Conservation (phyloP, 53 echinoderm and acorn worm genomes). For the Glandiceps talaboti region DNA sequence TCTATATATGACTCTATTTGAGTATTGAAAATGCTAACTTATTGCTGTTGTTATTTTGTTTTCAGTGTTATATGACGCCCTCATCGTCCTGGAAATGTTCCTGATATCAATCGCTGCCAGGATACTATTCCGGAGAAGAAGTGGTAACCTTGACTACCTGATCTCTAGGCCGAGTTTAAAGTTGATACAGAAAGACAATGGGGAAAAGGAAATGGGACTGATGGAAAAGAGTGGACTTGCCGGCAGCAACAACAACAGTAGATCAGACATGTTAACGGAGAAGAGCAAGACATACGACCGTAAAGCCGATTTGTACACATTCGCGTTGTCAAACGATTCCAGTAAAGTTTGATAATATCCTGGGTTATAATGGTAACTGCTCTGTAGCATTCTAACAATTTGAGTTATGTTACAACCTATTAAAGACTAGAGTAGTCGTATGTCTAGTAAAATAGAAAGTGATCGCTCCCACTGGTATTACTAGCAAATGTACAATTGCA, state of each 20-base stretch:
- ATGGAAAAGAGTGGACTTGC: not conserved
- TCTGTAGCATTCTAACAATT: too few relatives aligned
- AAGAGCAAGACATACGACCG: not conserved
- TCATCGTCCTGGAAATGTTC: conserved; percentile 90
- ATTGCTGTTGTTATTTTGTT: not conserved
- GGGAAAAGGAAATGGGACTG: not conserved
- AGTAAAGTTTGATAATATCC: too few relatives aligned
- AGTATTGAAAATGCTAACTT: too few relatives aligned
- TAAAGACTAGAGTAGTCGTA: too few relatives aligned
- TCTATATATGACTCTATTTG: too few relatives aligned
- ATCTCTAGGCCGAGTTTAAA: not conserved
- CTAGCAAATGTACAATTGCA: too few relatives aligned
- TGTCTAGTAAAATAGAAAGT: too few relatives aligned
- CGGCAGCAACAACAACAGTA: not conserved
- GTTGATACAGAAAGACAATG: not conserved
- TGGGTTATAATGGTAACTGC: too few relatives aligned
- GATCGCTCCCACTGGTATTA: too few relatives aligned
- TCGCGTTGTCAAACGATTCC: not conserved
- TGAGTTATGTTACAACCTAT: too few relatives aligned
- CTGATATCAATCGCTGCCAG: conserved; percentile 75
- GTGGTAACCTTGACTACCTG: conserved; percentile 42
- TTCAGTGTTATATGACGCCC: conserved; percentile 54
- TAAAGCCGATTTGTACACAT: not conserved
- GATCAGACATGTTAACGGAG: too few relatives aligned
- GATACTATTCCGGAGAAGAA: conserved; percentile 55